Base-by-base conservation (phyloP, 1,140 invertebrate genomes). In the Pogonomyrmex californicus region DNA sequence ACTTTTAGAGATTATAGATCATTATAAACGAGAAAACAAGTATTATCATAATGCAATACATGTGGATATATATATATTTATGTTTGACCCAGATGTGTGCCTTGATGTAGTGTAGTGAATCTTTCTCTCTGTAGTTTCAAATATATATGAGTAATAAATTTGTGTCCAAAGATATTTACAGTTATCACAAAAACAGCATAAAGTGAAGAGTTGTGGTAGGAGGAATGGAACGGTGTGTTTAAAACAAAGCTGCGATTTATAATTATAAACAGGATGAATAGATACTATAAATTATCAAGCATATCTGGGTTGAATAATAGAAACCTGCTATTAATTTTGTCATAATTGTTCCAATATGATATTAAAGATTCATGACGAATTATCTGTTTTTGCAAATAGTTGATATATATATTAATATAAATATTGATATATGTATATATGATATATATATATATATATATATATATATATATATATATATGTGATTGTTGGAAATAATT, bases 401-500 rank as follows among this genome's bases (percentile, higher is more conserved):
- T 82, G 36, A 54, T 4, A 36, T 44, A 44, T 33, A 44, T 30
- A 66, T 51, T 12, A 63, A 63, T 51, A 58, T 54, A 51, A 66
- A 66, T 14, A 62, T 77, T 60, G 14, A 65, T 51, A 79, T 66
- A 66, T 79, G 65, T 79, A 79, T 51, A 66, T 23, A 79, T n/a
- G 60, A n/a, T 44, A 47, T 68, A 36, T 56, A 56, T 73, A 6
- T 30, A 47, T 47, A 30, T 68, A 12, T 47, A 9, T 44, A 41
- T 36, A 23, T 66, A 44, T 70, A 14, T 49, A 68, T 68, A 68
- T 47, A 51, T 49, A 68, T 81, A 81, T 68, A 58, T 73, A 73
- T 83, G 30, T 83, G 33, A 83, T 73, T 83, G 79, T 83, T 83
- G 79, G 7, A 75, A 75, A 82, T 82, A 73, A 75, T 83, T 73